Conservation (phyloP, 2,888 invertebrate genomes). For the Tenthredo scrophulariae region DNA sequence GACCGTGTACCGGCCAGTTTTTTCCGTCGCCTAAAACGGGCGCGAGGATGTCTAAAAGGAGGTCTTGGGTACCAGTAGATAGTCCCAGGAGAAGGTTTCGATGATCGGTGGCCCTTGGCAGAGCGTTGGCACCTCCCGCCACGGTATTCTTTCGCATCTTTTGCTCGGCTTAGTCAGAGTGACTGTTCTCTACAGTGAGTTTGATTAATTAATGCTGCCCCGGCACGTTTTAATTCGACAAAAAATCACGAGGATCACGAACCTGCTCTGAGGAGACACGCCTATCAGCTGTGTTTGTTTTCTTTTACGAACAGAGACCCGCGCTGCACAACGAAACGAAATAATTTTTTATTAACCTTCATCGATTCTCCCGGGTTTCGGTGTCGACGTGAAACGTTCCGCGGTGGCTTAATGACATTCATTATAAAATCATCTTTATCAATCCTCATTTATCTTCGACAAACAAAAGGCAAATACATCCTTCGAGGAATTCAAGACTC, state of each 20-base stretch:
- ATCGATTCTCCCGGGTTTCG: not conserved
- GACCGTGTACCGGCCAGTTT: constrained; percentile 68
- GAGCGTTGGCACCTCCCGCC: constrained; percentile 40
- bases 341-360: not conserved
- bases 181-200: constrained; percentile 41
- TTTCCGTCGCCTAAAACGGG: constrained; percentile 60
- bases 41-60: constrained; percentile 33
- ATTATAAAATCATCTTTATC: constrained; percentile 20
- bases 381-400: constrained; percentile 26
- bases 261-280: constrained; percentile 39
- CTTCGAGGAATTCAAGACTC: not conserved
- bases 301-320: not conserved
- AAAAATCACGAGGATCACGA: constrained; percentile 48
- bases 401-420: constrained; percentile 12
- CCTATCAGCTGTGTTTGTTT: constrained; percentile 47
- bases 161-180: constrained; percentile 28
- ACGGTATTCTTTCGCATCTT: constrained; percentile 32
- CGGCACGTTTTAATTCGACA: constrained; percentile 62
- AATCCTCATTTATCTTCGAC: constrained; percentile 3
- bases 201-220: constrained; percentile 68
- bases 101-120: constrained; percentile 65
- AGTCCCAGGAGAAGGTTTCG: constrained; percentile 50
- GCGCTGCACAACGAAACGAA: constrained; percentile 14
- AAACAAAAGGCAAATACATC: not conserved
- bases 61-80: constrained; percentile 36